phyloP scores from a whole-genome alignment of 2,888 invertebrate genomes.

The Leptinotarsa peninsularis region DNA sequence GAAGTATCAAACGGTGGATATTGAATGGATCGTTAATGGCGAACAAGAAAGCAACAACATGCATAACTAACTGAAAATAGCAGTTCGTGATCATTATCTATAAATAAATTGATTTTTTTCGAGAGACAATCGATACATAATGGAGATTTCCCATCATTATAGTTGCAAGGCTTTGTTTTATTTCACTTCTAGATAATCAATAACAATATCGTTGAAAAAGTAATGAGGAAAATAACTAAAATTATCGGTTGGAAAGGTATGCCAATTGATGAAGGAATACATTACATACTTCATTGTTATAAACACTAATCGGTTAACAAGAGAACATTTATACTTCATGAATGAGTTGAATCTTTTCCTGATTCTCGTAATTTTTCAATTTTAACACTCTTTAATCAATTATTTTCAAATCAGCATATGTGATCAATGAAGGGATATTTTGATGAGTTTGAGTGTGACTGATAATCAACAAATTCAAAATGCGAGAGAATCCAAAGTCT shows the following conservation, averaged over 20 bases:
- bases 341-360: too few species aligned
- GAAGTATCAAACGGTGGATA: not conserved
- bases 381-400: too few species aligned
- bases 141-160: conserved; percentile 10
- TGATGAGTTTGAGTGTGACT: too few species aligned
- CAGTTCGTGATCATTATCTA: conserved; percentile 1
- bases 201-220: conserved; percentile 9
- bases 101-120: conserved; percentile 14
- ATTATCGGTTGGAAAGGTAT: not conserved
- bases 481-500: too few species aligned
- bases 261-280: not conserved
- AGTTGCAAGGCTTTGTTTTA: not conserved
- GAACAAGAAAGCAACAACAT: not conserved
- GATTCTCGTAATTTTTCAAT: too few species aligned
- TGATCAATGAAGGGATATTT: too few species aligned
- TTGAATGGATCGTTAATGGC: not conserved
- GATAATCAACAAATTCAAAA: too few species aligned
- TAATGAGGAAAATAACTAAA: not conserved
- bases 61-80: conserved; percentile 13
- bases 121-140: conserved; percentile 8
- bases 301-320: not conserved
- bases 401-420: too few species aligned
- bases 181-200: not conserved
- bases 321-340: not conserved
- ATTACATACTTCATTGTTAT: not conserved